phyloP scores from a whole-genome alignment of 2,113 vertebrate genomes.

The Rhea pennata region DNA sequence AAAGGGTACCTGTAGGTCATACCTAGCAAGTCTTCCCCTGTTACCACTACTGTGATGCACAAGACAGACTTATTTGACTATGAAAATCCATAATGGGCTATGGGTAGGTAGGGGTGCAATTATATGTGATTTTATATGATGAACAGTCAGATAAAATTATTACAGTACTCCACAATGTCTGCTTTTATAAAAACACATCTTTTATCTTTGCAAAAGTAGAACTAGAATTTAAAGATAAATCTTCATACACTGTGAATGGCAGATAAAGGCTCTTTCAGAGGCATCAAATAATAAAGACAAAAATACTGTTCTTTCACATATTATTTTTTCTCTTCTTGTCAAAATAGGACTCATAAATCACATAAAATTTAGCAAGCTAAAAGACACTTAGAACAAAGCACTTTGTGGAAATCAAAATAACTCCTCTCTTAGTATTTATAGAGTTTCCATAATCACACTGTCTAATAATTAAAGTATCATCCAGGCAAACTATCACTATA shows the following conservation, averaged over 20 bases:
- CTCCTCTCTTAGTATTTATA: neutral
- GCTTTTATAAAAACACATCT: constrained; percentile 26
- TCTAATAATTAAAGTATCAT: neutral
- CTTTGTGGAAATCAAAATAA: neutral
- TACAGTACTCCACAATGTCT: constrained; percentile 1
- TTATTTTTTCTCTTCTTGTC: constrained; percentile 18
- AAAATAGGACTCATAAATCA: constrained; percentile 22
- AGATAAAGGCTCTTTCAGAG: constrained; percentile 50
- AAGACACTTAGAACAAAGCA: neutral
- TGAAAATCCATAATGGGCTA: neutral
- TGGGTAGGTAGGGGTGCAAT: neutral
- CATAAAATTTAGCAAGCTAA: neutral
- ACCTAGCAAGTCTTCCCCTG: neutral
- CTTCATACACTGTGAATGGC: constrained; percentile 12
- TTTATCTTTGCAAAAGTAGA: constrained; percentile 47
- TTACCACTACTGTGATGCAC: neutral
- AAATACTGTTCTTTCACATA: constrained; percentile 24
- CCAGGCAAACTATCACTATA: neutral
- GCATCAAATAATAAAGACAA: constrained; percentile 36
- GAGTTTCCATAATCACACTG: neutral
- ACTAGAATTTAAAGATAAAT: constrained; percentile 40
- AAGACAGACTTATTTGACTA: neutral
- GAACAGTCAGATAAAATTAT: constrained; percentile 27
- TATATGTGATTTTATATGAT: neutral
- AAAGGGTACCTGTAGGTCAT: neutral